Percentiles rank a stretch among this genome's conserved stretches.
Conservation (phyloP, 2,113 vertebrate genomes). For the Natator depressus region DNA sequence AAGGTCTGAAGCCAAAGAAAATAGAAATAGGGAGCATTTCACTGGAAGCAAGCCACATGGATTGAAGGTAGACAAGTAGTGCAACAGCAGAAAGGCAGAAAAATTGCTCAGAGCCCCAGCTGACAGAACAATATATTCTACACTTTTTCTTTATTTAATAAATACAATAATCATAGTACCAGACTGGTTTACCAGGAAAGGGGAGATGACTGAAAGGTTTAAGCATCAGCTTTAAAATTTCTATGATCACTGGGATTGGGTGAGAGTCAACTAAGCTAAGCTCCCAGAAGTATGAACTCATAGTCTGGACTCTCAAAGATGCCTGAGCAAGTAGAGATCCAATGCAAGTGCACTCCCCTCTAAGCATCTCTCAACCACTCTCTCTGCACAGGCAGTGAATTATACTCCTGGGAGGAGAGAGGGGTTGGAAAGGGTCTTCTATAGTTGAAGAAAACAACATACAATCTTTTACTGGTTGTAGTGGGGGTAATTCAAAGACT, state of each 20-base stretch:
- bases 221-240: background rate
- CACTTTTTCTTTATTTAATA: background rate
- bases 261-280: background rate
- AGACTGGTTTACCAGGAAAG: background rate
- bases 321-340: no score
- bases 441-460: no score
- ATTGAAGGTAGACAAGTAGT: background rate
- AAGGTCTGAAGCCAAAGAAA: background rate
- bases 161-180: background rate
- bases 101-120: background rate
- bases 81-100: background rate
- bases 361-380: no score
- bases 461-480: no score
- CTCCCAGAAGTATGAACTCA: no score
- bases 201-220: background rate
- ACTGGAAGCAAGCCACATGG: background rate
- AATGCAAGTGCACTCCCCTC: no score
- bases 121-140: background rate
- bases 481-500: no score
- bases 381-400: no score
- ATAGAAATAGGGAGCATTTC: background rate
- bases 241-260: background rate
- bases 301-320: no score
- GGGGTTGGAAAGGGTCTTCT: no score
- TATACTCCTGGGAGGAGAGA: no score